Conservation (phyloP, 2,797 vertebrate species). For the Sebastes cheni region DNA sequence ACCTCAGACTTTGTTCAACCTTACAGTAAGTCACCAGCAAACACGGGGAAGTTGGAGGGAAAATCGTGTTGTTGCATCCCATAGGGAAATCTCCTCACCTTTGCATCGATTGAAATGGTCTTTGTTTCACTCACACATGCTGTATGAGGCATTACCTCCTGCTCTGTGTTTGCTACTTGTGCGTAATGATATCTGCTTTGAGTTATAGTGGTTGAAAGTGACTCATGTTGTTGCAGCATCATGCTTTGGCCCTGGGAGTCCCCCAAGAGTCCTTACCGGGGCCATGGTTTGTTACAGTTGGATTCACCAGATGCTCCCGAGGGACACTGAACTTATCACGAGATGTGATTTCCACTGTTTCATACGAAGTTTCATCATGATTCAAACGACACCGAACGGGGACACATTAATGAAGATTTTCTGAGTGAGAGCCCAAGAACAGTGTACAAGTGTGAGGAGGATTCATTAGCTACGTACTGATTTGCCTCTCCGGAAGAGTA, state of each 20-base stretch:
- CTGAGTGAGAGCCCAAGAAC: neutral
- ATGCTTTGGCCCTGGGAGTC: constrained; percentile 34
- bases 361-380: constrained; percentile 47
- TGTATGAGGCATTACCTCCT: neutral
- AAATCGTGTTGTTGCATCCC: neutral
- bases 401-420: constrained; percentile 16
- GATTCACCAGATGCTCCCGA: constrained; percentile 38
- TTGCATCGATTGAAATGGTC: neutral
- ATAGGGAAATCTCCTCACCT: constrained; percentile 1
- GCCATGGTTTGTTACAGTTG: constrained; percentile 40
- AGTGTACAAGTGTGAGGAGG: neutral
- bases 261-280: constrained; percentile 29
- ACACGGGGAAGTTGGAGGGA: neutral
- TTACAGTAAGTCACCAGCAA: neutral
- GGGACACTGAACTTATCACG: constrained; percentile 33
- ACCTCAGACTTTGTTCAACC: neutral
- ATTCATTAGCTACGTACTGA: constrained; percentile 83
- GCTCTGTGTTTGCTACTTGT: constrained; percentile 45
- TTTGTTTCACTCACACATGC: neutral
- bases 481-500: constrained; percentile 93
- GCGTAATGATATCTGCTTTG: constrained; percentile 47
- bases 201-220: constrained; percentile 46
- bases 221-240: constrained; percentile 63
- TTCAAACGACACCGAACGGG: constrained; percentile 27
- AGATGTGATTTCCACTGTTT: constrained; percentile 54